A percentile compares a stretch with the other conserved stretches of the same genome.
Evolutionary conservation across 2,113 vertebrate species (phyloP).

Genomic region (Xiphorhynchus elegans): DNA sequence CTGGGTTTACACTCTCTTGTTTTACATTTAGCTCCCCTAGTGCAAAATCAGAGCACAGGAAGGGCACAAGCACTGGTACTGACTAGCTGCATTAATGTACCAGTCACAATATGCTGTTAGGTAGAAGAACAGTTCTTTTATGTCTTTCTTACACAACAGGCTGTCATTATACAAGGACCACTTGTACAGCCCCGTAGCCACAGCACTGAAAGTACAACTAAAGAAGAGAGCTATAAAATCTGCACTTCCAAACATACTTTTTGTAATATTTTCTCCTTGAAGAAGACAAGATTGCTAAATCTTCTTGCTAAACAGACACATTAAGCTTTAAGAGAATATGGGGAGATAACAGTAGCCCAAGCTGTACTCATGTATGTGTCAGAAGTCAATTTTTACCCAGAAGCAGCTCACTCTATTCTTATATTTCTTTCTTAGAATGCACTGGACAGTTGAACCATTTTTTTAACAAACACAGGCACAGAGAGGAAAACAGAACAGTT

Average conservation of each 20-base stretch:
- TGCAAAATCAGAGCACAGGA: neutral
- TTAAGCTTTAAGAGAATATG: neutral
- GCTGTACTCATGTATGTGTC: accelerated
- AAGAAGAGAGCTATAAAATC: neutral
- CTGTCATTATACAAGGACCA: neutral
- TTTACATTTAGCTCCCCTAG: neutral
- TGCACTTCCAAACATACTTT: neutral
- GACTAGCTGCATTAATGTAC: neutral
- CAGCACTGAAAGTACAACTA: neutral
- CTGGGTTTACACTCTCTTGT: neutral
- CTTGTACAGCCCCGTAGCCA: neutral
- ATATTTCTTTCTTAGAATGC: neutral
- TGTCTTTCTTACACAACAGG: neutral
- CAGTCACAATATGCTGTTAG: neutral
- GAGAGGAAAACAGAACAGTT: neutral
- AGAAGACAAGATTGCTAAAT: neutral
- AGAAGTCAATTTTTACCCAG: neutral
- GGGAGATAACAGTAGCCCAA: neutral
- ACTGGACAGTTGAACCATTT: neutral
- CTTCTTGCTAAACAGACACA: neutral
- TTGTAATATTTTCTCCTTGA: neutral
- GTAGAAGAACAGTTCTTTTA: neutral
- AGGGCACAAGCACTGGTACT: accelerated
- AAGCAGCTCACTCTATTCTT: neutral
- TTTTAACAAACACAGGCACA: neutral